Conservation (phyloP, 2,797 vertebrate species). For the Catamblyrhynchus diadema region DNA sequence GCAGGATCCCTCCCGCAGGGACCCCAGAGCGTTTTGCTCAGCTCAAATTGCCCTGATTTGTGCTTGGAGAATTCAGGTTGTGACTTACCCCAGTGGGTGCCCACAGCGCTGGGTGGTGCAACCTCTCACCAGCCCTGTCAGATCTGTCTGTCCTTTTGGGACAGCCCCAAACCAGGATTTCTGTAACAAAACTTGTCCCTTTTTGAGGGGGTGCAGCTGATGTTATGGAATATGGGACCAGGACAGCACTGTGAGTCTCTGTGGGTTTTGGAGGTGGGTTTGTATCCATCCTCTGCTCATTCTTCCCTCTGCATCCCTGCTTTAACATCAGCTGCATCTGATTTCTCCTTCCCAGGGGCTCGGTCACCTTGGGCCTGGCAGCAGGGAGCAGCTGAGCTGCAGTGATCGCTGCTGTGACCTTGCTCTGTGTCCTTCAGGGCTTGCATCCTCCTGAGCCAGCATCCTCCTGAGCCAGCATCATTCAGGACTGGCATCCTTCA, state of each 20-base stretch:
- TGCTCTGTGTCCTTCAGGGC: neutral
- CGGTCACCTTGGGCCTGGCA: neutral
- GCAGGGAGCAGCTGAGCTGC: slow-evolving; percentile 3
- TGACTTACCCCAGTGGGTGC: neutral
- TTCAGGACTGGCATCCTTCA: neutral
- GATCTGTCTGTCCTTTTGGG: neutral
- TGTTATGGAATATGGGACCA: too few species aligned
- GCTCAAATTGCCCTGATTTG: slow-evolving; percentile 25
- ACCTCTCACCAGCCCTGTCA: neutral
- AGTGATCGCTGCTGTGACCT: neutral
- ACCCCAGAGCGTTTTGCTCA: neutral
- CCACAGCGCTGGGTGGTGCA: neutral
- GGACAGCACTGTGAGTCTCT: neutral
- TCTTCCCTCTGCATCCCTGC: neutral
- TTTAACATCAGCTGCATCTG: neutral
- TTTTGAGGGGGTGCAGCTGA: neutral
- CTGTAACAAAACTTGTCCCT: neutral
- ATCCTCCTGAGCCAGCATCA: neutral
- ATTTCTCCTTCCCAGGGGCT: neutral
- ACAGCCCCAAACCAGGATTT: neutral
- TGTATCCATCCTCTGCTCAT: neutral
- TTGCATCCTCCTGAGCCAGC: neutral
- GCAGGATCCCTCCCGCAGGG: neutral
- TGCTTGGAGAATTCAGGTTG: neutral
- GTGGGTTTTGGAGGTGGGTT: neutral